Conservation (phyloP, 2,797 vertebrate genomes). For the Nannoperca australis region DNA sequence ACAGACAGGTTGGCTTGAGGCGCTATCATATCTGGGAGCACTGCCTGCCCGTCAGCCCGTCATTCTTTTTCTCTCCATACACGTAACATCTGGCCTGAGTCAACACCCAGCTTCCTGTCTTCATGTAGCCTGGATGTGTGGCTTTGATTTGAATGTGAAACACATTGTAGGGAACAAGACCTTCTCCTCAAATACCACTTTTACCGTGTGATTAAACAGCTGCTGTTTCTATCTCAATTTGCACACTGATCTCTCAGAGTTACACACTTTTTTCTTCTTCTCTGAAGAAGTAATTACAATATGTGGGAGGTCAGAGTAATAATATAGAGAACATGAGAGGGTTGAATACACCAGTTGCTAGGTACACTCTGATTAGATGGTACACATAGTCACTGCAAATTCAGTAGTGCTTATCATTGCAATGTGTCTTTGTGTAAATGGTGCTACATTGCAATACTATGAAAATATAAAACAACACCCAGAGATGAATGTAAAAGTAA, state of each 20-base stretch:
- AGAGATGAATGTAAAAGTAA: no score
- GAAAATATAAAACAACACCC: no score
- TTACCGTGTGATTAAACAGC: slow-evolving; percentile 17
- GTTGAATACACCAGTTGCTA: slow-evolving; percentile 22
- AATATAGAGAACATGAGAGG: slow-evolving; percentile 9
- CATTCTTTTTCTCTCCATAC: not conserved
- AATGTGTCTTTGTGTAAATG: not conserved
- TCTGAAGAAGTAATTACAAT: slow-evolving; percentile 5
- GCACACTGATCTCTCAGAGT: not conserved
- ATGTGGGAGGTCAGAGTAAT: slow-evolving; percentile 15
- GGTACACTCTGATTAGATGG: slow-evolving; percentile 15
- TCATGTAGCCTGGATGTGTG: slow-evolving; percentile 1
- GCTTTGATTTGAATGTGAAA: slow-evolving; percentile 41
- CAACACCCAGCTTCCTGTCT: slow-evolving; percentile 20
- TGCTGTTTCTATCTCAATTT: slow-evolving; percentile 13
- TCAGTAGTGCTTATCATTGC: not conserved
- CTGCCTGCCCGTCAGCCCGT: slow-evolving; percentile 15
- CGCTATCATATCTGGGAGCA: slow-evolving; percentile 64
- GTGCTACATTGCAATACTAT: not conserved
- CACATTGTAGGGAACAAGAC: slow-evolving; percentile 10
- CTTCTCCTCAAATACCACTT: slow-evolving; percentile 4
- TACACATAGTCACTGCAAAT: not conserved
- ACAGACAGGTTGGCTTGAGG: slow-evolving; percentile 68
- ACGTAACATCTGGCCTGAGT: slow-evolving; percentile 31
- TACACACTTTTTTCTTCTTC: not conserved